phyloP scores from a whole-genome alignment of 1,140 invertebrate genomes.

The Leptestheria dahalacensis region DNA sequence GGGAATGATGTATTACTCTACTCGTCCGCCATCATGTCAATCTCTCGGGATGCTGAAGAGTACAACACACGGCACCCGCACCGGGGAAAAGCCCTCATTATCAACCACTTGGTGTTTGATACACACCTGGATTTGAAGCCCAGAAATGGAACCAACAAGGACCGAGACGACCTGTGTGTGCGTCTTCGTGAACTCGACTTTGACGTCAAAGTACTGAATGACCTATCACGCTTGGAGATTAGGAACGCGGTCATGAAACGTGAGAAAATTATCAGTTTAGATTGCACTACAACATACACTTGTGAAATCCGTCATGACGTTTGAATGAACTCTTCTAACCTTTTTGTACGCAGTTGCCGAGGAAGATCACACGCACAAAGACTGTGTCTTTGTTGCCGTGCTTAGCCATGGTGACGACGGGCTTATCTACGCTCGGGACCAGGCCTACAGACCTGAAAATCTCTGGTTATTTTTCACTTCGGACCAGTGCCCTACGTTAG shows the following conservation, averaged over 20 bases:
- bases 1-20: too few species aligned
- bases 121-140: constrained; percentile 25
- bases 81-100: constrained; percentile 36
- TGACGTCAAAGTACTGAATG: constrained; percentile 47
- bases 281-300: too few species aligned
- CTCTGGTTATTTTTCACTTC: constrained; percentile 75
- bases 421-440: constrained; percentile 72
- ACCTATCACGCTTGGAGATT: constrained; percentile 45
- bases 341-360: constrained; percentile 37
- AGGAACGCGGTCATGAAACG: constrained; percentile 35
- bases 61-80: constrained; percentile 35
- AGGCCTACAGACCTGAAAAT: constrained; percentile 60
- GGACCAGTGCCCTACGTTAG: constrained; percentile 64
- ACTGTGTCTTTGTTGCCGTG: constrained; percentile 64
- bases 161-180: constrained; percentile 40
- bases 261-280: constrained; percentile 4
- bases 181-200: constrained; percentile 56
- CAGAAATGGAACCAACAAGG: constrained; percentile 32
- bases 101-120: constrained; percentile 35
- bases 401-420: constrained; percentile 80
- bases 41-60: constrained; percentile 22
- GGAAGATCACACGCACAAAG: constrained; percentile 56
- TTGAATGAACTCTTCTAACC: constrained; percentile 15
- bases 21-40: constrained; percentile 23
- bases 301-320: neutral